phyloP scores from a whole-genome alignment of 2,797 vertebrate genomes.

The Onychomys leucogaster region DNA sequence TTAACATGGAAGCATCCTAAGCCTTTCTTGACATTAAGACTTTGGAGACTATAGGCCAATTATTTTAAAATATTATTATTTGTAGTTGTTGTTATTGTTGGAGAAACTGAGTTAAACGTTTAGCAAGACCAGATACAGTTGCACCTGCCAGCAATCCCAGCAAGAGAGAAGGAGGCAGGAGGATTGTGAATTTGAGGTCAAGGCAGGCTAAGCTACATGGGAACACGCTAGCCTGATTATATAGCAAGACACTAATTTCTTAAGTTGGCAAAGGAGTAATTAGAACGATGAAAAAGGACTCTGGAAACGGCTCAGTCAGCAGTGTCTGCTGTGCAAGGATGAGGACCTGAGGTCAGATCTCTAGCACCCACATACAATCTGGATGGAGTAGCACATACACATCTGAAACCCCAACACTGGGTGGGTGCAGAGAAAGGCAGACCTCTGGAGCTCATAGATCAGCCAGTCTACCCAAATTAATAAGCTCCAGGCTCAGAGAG shows the following conservation, averaged over 20 bases:
- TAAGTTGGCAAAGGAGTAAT: conserved; percentile 16
- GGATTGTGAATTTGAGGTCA: not conserved
- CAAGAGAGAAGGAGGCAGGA: not conserved
- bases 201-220: not conserved
- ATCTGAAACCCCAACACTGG: no score
- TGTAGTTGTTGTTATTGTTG: not conserved
- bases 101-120: not conserved
- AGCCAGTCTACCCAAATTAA: not conserved
- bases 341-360: not conserved
- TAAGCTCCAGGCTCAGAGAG: not conserved
- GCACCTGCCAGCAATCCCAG: not conserved
- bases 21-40: not conserved
- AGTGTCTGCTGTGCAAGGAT: not conserved
- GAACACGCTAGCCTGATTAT: not conserved
- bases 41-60: not conserved
- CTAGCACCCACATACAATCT: not conserved
- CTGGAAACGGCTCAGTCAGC: no score
- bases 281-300: not conserved
- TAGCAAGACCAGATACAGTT: not conserved
- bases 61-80: not conserved
- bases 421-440: not conserved
- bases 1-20: not conserved
- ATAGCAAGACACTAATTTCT: not conserved
- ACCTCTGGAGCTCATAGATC: not conserved
- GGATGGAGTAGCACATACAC: no score